These are phyloP conservation scores for Remorina albescens DNA, from an alignment of 2,797 vertebrate species.

Conservation along the genomic window DNA sequence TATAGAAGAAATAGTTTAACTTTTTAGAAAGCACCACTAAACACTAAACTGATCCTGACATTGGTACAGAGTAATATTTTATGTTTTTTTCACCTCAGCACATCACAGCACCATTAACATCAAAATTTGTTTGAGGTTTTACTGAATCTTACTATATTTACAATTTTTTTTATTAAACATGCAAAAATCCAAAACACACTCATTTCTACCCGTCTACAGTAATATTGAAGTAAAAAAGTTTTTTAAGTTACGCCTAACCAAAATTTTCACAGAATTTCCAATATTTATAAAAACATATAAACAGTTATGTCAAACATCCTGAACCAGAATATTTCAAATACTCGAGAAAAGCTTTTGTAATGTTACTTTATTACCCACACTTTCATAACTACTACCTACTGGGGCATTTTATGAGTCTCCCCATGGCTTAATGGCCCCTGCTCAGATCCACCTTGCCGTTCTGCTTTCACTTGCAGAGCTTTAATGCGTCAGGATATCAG, in stretches of 20 bases:
- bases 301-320: neutral
- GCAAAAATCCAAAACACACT: neutral
- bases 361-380: neutral
- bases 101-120: neutral
- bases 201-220: neutral
- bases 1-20: neutral
- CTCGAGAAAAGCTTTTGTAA: neutral
- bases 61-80: neutral
- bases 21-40: neutral
- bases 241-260: neutral
- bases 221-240: neutral
- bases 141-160: neutral
- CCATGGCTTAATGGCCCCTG: neutral
- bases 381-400: slow-evolving; percentile 1
- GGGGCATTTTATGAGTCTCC: neutral
- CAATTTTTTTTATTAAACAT: too few relatives aligned
- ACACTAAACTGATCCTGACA: neutral
- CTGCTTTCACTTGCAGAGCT: slow-evolving; percentile 13
- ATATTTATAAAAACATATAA: neutral
- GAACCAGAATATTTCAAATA: neutral
- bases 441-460: slow-evolving; percentile 2
- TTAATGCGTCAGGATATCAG: slow-evolving; percentile 45
- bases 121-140: neutral
- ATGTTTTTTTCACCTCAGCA: neutral
- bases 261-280: neutral